Base-by-base conservation (phyloP, 1,140 invertebrate species). In the Sycobia sp. region DNA sequence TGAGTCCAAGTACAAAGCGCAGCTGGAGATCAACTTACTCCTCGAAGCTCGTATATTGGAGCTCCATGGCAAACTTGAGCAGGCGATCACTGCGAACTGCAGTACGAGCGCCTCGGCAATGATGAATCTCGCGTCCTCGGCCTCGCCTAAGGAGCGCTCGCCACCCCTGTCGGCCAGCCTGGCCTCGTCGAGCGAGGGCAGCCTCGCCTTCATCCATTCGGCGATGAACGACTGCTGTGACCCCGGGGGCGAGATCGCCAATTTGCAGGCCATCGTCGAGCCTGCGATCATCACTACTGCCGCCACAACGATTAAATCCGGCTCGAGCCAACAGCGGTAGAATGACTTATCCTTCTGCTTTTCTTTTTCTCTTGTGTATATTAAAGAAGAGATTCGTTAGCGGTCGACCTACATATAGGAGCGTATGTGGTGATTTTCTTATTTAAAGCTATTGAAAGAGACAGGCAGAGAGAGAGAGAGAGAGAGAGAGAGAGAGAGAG, bases 1-100 rank as follows among this genome's bases (percentile, higher is more conserved):
- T 2, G 88, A 89, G 69, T 88, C 87, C 43, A 91, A 91, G 73
- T 92, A 91, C 72, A 82, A 85, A 51, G 84, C 86, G 7, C 86
- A 91, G 67, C 84, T 87, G 68, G 81, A 85, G 25, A 87, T 90
- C 27, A 89, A 89, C 73, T 80, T 88, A 59, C 81, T 86, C 36
- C 77, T 89, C 56, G 90, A 91, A 69, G 84, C 86, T 38, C 85
- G 88, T 59, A 86, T 89, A 7, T 78, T 91, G 49, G 87, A 90
- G 70, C 73, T 88, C 39, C 81, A 83, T 22, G 81, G 86, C 65
- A 84, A 82, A 49, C 67, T 86, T 9, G 83, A 85, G 18, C 73
- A 73, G 13, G 74, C 74, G 13, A 79, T 70, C 0, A 62, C 32
- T 43, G 27, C 34, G n/a, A 49, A 14, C 18, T 22, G 2, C 64